Conservation (phyloP, 2,797 vertebrate genomes). For the Phrynocephalus forsythii region DNA sequence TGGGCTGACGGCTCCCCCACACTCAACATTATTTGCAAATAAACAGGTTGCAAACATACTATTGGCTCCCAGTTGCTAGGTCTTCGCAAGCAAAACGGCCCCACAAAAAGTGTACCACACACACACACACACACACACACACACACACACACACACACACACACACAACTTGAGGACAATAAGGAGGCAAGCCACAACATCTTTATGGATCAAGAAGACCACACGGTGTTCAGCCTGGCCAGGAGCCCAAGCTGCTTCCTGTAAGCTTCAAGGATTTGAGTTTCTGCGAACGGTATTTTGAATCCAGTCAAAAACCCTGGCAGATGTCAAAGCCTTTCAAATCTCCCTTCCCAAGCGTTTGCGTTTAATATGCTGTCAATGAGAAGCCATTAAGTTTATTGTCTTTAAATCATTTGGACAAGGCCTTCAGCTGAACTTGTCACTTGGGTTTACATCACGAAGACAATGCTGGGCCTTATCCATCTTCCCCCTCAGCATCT, state of each 20-base stretch:
- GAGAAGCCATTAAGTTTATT: conserved; percentile 40
- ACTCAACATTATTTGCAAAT: too few species aligned
- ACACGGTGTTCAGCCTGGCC: conserved; percentile 22
- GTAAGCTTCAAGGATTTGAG: conserved; percentile 13
- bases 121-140: too few species aligned
- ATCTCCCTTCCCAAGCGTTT: conserved; percentile 36
- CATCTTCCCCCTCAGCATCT: conserved; percentile 24
- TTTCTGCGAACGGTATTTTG: conserved; percentile 26
- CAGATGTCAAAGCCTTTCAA: conserved; percentile 43
- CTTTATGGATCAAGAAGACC: conserved; percentile 17
- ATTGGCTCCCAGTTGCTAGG: too few species aligned
- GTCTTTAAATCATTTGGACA: conserved; percentile 49
- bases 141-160: too few species aligned
- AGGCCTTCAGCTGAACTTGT: conserved; percentile 49
- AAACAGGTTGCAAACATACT: too few species aligned
- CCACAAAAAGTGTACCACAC: not conserved
- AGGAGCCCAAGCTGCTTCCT: conserved; percentile 27
- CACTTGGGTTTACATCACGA: conserved; percentile 52
- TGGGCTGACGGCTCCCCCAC: too few species aligned
- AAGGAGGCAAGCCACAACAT: not conserved
- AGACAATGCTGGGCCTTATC: conserved; percentile 5
- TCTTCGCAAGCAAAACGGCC: not conserved
- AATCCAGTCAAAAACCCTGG: conserved; percentile 42
- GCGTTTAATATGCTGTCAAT: conserved; percentile 58
- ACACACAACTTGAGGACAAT: not conserved